These are phyloP conservation scores for Sebastolobus altivelis DNA, from an alignment of 2,797 vertebrate genomes.

Conservation along the genomic window DNA sequence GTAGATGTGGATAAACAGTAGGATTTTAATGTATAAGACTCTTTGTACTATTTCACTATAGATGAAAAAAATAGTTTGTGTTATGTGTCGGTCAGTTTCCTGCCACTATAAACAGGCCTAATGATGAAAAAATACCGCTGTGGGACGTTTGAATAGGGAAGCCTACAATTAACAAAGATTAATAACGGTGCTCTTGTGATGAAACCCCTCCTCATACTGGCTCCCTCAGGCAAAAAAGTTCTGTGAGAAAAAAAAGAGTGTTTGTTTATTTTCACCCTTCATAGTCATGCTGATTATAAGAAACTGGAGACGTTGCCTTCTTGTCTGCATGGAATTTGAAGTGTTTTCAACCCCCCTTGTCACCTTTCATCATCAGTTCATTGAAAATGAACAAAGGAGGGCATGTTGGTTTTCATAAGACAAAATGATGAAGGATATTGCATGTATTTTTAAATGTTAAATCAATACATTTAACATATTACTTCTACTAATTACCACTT, in stretches of 20 bases:
- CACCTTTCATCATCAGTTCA: constrained; percentile 61
- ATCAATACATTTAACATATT: not conserved
- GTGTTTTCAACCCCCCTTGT: not conserved
- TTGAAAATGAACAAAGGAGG: constrained; percentile 41
- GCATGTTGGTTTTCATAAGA: not conserved
- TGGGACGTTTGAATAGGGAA: constrained; percentile 65
- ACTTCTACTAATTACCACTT: not conserved
- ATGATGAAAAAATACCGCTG: constrained; percentile 79
- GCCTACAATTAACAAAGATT: constrained; percentile 84
- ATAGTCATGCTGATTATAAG: constrained; percentile 81
- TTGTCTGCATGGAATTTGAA: constrained; percentile 64
- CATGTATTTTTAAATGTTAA: not conserved
- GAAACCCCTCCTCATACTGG: constrained; percentile 49
- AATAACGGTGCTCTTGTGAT: constrained; percentile 77
- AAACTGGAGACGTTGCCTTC: constrained; percentile 75
- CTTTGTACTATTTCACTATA: not conserved
- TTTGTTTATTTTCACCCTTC: constrained; percentile 82
- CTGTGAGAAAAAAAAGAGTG: constrained; percentile 70
- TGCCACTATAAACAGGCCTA: constrained; percentile 60
- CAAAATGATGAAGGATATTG: not conserved
- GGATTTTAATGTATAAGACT: not conserved
- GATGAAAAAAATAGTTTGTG: not conserved
- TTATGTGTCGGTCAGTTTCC: constrained; percentile 37
- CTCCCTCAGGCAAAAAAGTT: constrained; percentile 64
- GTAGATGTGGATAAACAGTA: not conserved